phyloP scores from a whole-genome alignment of 1,140 invertebrate species.

The Octopus bimaculoides region DNA sequence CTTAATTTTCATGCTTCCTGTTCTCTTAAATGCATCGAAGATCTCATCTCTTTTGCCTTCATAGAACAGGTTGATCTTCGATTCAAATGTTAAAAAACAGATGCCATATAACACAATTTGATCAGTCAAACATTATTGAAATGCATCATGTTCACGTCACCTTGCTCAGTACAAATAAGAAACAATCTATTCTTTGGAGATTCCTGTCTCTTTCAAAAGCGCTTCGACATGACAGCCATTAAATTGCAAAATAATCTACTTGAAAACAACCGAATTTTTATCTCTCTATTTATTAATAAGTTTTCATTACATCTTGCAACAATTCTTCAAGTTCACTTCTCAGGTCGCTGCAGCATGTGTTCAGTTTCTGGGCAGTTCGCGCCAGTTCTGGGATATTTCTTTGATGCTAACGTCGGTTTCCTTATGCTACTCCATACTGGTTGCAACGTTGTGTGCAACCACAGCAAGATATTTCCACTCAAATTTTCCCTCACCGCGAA shows the following conservation, averaged over 20 bases:
- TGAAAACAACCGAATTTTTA: not conserved
- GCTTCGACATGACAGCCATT: not conserved
- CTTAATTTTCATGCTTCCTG: not conserved
- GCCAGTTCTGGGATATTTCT: not conserved
- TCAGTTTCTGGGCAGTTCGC: not conserved
- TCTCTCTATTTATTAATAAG: not conserved
- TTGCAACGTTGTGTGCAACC: not conserved
- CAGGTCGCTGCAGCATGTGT: not conserved
- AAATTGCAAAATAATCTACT: not conserved
- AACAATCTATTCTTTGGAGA: too few species aligned
- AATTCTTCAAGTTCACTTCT: not conserved
- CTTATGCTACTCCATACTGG: not conserved
- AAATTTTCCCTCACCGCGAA: not conserved
- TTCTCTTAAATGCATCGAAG: not conserved
- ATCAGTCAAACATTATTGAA: not conserved
- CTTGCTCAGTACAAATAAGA: not conserved
- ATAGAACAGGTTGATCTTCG: not conserved
- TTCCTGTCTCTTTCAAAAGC: not conserved
- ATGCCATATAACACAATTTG: not conserved
- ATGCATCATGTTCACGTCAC: not conserved
- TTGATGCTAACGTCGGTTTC: not conserved
- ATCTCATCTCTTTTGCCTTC: not conserved
- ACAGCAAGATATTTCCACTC: not conserved
- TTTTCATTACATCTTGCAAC: slow-evolving; percentile 1
- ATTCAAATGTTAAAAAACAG: not conserved